phyloP scores from a whole-genome alignment of 2,113 vertebrate genomes.

The Salvelinus sp. region DNA sequence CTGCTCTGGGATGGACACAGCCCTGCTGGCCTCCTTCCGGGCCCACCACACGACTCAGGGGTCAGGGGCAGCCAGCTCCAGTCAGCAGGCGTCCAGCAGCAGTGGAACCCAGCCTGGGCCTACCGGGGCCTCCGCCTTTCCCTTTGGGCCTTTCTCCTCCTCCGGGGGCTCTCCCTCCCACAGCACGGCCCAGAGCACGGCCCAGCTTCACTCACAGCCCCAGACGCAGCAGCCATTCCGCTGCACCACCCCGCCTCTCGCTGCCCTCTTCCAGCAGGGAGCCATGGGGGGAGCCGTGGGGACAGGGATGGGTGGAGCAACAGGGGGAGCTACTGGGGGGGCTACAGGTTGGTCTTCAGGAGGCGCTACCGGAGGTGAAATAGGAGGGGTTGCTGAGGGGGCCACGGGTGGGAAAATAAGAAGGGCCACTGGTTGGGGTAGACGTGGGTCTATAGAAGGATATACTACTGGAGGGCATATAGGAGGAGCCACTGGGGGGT shows the following conservation, averaged over 20 bases:
- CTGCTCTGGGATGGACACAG: constrained; percentile 61
- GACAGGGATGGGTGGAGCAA: constrained; percentile 59
- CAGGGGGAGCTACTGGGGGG: constrained; percentile 56
- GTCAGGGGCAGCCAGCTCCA: constrained; percentile 62
- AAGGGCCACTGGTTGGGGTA: constrained; percentile 46
- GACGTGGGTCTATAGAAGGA: constrained; percentile 21
- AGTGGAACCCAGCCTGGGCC: constrained; percentile 62
- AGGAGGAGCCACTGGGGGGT: constrained; percentile 35
- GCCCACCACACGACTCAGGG: constrained; percentile 64
- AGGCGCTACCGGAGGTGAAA: not conserved
- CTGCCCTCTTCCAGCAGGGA: constrained; percentile 64
- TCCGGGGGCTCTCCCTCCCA: constrained; percentile 71
- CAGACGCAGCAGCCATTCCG: constrained; percentile 67
- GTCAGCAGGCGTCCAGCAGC: constrained; percentile 76
- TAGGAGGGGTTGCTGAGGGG: constrained; percentile 43
- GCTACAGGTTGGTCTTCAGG: constrained; percentile 58
- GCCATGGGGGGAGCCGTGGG: constrained; percentile 35
- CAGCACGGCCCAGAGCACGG: constrained; percentile 71
- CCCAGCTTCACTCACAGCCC: constrained; percentile 72
- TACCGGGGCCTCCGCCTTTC: constrained; percentile 52
- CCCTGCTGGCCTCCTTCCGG: constrained; percentile 70
- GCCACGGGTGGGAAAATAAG: constrained; percentile 31
- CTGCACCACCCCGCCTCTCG: constrained; percentile 69
- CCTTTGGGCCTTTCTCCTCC: constrained; percentile 65
- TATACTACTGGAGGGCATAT: constrained; percentile 39